Evolutionary conservation across 1,140 invertebrate genomes (phyloP), one percentile per base, ranked within the genome.

Genomic region (Brachionus manjavacas): DNA sequence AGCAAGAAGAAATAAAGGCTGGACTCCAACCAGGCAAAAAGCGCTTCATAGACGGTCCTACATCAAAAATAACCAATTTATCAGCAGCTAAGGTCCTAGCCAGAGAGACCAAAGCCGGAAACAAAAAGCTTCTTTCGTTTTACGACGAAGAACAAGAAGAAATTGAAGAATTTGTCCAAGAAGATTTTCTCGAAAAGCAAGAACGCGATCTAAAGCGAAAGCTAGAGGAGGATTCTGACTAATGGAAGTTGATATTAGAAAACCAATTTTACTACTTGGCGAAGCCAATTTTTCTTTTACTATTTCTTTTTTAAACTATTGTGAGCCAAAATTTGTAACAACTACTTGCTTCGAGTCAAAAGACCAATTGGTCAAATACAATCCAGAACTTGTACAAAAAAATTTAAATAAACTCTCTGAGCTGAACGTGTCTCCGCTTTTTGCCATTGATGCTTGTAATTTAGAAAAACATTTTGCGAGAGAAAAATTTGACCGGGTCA

Each of bases 241-340:
- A 81, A 81, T 81, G 79, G 52, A 81, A 43, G 9, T 60, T 20
- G 39, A 64, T 35, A 60, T 81, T n/a, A 28, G n/a, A 20, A 46
- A 41, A 43, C 20, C 49, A 43, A 39, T 60, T 81, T 43, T 81
- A 14, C 43, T 92, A 11, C 87, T 92, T 68, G 91, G 91, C 41
- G 92, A 92, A 87, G 92, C 91, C 0, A 92, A 92, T 87, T 92
- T 92, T 87, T 92, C 91, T 12, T 91, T 92, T 86, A 87, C 91
- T 39, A 87, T 90, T 23, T 88, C 88, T n/a, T 86, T 92, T 64
- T 39, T 88, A 39, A 85, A 87, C 55, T 85, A 84, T 20, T 74
- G 80, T 85, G 55, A 64, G 8, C 55, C 70, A 46, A 78, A 84
- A 9, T 84, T 86, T 20, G 85, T 89, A 7, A 86, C 86, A 25